Evolutionary conservation across 2,113 vertebrate genomes (phyloP), one percentile per base, ranked within the genome.

Genomic region (Apodemus sylvaticus): DNA sequence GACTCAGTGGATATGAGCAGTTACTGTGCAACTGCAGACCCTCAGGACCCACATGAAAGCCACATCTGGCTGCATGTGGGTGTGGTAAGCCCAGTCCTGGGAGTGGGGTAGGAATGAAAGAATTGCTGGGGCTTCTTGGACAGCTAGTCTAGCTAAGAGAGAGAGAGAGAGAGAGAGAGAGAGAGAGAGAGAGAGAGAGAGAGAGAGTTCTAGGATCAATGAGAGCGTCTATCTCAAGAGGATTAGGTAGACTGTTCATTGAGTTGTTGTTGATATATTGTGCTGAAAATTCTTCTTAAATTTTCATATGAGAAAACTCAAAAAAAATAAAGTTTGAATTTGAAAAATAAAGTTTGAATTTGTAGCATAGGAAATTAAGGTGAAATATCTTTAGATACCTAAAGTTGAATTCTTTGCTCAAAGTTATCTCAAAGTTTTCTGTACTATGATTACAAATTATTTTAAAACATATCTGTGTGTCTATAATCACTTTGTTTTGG

Each of bases 401-500:
- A 2, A 3, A 62, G 13, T 64, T 11, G 20, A 88, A 62, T 55
- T 7, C 12, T 13, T 95, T 60, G 17, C 77, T 74, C 12, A 31
- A 12, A 68, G 5, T 36, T 91, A 60, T 94, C 51, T 93, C 48
- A 90, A 71, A 58, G 92, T 83, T 73, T 78, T 51, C 14, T 89
- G 45, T 89, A 89, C 89, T 91, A 3, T 79, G 83, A 45, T 87
- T 64, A 89, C 74, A 31, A 86, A 79, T 3, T 78, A 4, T 82
- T 81, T 79, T 70, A 53, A 62, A 29, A 90, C 71, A 74, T 70
- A 89, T 96, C 66, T 89, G 92, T 92, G 13, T 83, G 94, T 51
- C 16, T 97, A 0, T 93, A 91, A 86, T 79, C 7, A 51, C 66
- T 81, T 92, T 29, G 5, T 45, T 79, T 88, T 88, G 73, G 88